phyloP scores from a whole-genome alignment of 2,888 invertebrate genomes.

The Sussaba pulchella region DNA sequence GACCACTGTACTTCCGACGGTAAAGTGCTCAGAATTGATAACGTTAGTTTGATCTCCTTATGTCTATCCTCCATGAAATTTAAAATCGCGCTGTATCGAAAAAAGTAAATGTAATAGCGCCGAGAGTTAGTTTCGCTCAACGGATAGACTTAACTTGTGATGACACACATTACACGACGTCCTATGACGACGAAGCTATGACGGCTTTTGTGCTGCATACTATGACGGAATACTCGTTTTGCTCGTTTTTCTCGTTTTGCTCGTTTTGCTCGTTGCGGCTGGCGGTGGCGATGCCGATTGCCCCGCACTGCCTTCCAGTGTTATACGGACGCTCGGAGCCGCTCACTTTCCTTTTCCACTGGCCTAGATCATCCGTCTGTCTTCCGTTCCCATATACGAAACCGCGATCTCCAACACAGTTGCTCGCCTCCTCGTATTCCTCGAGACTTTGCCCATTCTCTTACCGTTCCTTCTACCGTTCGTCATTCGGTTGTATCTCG shows the following conservation, averaged over 20 bases:
- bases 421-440: background rate
- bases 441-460: background rate
- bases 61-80: too few relatives aligned
- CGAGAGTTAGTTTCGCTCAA: background rate
- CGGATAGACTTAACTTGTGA: constrained; percentile 12
- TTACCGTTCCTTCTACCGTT: background rate
- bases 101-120: background rate
- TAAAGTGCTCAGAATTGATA: too few relatives aligned
- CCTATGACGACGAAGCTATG: constrained; percentile 41
- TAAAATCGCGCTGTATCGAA: background rate
- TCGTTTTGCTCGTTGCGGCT: background rate
- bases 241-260: too few relatives aligned
- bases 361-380: constrained; percentile 81
- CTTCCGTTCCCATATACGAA: constrained; percentile 76
- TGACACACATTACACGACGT: constrained; percentile 32
- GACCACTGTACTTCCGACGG: too few relatives aligned
- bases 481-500: background rate
- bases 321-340: constrained; percentile 58
- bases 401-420: constrained; percentile 67
- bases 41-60: too few relatives aligned
- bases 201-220: constrained; percentile 37
- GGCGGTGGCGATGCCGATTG: constrained; percentile 14
- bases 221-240: constrained; percentile 54
- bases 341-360: constrained; percentile 82
- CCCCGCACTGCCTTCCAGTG: constrained; percentile 40